Base-by-base conservation (phyloP, 2,113 vertebrate genomes). In the Entelurus aequoreus region DNA sequence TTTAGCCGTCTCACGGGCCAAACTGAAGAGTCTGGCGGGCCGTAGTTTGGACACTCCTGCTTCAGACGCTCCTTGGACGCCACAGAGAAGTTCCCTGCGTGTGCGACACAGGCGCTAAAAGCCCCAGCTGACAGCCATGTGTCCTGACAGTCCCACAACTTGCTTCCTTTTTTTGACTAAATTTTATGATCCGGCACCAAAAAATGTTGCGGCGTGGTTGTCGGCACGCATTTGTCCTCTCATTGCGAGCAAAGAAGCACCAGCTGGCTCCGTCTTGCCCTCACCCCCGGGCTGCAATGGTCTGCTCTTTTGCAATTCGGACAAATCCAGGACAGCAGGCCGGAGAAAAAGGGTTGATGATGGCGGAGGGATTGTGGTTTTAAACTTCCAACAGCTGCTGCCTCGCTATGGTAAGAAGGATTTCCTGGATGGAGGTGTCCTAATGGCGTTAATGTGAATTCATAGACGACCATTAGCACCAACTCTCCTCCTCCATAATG, bases 101-200 rank as follows among this genome's bases (percentile, higher is more conserved):
- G 52, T 46, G 8, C 49, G 35, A 40, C 49, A 14, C 62, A 56
- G 66, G 58, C 36, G 76, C 84, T 79, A 71, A n/a, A 1, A 75
- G 81, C 71, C 67, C 58, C 69, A 68, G 72, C 81, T 85, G 83
- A 89, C 88, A 75, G 88, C 89, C 90, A 89, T 91, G 90, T 88
- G 90, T 91, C 91, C 90, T 82, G 88, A 89, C 89, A 92, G 90
- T 83, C 85, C 35, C 75, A 83, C 75, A 85, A 85, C 80, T 91
- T 88, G 72, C 88, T 90, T 91, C 86, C 88, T 81, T 64, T 75
- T 49, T 71, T 44, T 9, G 35, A 3, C 47, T 60, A 42, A 13
- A 62, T 64, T 72, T 54, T 42, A 68, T 64, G 42, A 58, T 79
- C 80, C 79, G 82, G 75, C 79, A 87, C 81, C 84, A 77, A 86